A percentile compares a stretch with the other conserved stretches of the same genome.
phyloP scores from a whole-genome alignment of 2,797 vertebrate species.

The Microctenopoma lineatum region DNA sequence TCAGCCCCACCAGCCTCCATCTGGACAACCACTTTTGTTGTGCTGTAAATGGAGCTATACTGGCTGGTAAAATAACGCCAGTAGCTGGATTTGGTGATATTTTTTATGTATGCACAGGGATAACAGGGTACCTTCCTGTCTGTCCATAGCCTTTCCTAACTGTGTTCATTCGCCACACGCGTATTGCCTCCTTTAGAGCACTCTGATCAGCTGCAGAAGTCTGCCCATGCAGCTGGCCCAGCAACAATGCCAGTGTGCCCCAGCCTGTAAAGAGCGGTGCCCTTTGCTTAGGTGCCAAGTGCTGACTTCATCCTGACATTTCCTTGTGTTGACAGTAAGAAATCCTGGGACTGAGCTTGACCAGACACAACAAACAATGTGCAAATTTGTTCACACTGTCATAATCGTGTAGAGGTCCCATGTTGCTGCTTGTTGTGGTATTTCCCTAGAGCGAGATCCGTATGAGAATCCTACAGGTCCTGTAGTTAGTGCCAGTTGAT shows the following conservation, averaged over 20 bases:
- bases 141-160: slow-evolving; percentile 10
- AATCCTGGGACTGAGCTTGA: slow-evolving; percentile 29
- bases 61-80: slow-evolving; percentile 33
- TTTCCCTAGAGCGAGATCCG: slow-evolving; percentile 4
- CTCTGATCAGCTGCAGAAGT: slow-evolving; percentile 16
- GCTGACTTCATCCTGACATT: slow-evolving; percentile 74
- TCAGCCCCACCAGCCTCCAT: slow-evolving; percentile 44
- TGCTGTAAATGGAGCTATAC: slow-evolving; percentile 33
- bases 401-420: not conserved
- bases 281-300: slow-evolving; percentile 49
- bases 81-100: slow-evolving; percentile 37
- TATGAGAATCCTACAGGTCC: slow-evolving; percentile 3
- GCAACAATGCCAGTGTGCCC: slow-evolving; percentile 37
- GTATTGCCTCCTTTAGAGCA: slow-evolving; percentile 10
- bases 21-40: slow-evolving; percentile 37
- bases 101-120: not conserved
- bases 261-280: slow-evolving; percentile 46
- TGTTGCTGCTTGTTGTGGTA: slow-evolving; percentile 7
- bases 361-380: slow-evolving; percentile 57
- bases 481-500: slow-evolving; percentile 1
- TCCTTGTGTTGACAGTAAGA: slow-evolving; percentile 69
- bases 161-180: slow-evolving; percentile 13
- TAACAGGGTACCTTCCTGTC: slow-evolving; percentile 15
- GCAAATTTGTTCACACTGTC: slow-evolving; percentile 32
- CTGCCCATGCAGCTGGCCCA: slow-evolving; percentile 18